Base-by-base conservation (phyloP, 2,797 vertebrate species). In the Cheirogaleus major region DNA sequence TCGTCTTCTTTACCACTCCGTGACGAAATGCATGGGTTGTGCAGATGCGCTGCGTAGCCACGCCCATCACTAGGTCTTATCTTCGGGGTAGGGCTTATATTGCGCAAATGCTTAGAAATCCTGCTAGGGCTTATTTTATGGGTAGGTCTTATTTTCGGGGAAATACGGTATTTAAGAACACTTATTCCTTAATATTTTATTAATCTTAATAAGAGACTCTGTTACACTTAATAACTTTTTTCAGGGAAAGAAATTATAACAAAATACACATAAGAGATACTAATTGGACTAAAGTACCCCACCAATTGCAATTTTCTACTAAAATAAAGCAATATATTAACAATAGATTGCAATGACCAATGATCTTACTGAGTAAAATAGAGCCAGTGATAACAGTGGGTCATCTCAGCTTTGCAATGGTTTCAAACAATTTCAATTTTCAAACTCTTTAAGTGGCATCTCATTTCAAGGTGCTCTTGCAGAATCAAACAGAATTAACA, bases 141-240 rank as follows among this genome's bases (percentile, higher is more conserved):
- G 38, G 38, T 38, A 38, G 38, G 38, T 38, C 38, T 38, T 38
- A 38, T 38, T 38, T 38, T 38, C 4, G 38, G 38, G 38, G 38
- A 38, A 38, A 38, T 4, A 38, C 4, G 38, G 38, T 38, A 45
- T 45, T 45, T 59, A 93, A 92, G 57, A 92, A 89, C 41, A 82
- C 12, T 81, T 59, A 76, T 92, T 93, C 27, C 50, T 92, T 76
- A 87, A 82, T 85, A 90, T 95, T 89, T 92, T 93, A 96, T 80
- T 93, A 95, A 92, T 93, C 65, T 81, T 81, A 91, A 43, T 79
- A 87, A 96, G 12, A 78, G 67, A 57, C 38, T 90, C 35, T 93
- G 35, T 78, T 79, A 85, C 30, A 94, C 45, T 52, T 83, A 89
- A 89, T 43, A 93, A 52, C 13, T 92, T 87, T 85, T 57, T 85